Conservation (phyloP, 2,113 vertebrate genomes). For the Semicossyphus pulcher region DNA sequence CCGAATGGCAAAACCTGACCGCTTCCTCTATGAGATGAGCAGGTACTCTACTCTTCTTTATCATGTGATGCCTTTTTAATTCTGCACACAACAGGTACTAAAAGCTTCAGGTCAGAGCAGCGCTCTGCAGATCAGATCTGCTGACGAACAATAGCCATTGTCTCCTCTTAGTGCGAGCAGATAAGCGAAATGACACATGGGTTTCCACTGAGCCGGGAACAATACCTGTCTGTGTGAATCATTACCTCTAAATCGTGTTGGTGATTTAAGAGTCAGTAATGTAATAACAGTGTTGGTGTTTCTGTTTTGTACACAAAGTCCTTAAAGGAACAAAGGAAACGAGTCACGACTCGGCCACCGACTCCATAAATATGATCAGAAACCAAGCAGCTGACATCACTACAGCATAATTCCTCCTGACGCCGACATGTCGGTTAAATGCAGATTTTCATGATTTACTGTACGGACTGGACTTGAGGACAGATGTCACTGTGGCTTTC, state of each 20-base stretch:
- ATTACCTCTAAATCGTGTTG: constrained; percentile 25
- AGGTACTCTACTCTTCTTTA: constrained; percentile 80
- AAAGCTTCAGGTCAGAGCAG: constrained; percentile 1
- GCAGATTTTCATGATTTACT: constrained; percentile 9
- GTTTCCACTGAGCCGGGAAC: constrained; percentile 39
- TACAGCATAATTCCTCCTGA: background rate
- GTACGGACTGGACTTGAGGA: constrained; percentile 20
- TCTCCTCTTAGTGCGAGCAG: constrained; percentile 42
- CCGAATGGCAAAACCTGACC: constrained; percentile 97
- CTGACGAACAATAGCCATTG: constrained; percentile 56
- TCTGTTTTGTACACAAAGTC: constrained; percentile 31
- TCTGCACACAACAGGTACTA: background rate
- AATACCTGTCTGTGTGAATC: constrained; percentile 49
- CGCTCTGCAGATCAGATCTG: constrained; percentile 9
- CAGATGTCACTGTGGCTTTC: constrained; percentile 54
- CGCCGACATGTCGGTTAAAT: background rate
- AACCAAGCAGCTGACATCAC: background rate
- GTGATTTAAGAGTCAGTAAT: constrained; percentile 14
- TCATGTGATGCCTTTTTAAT: background rate
- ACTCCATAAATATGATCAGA: background rate
- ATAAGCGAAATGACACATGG: constrained; percentile 53
- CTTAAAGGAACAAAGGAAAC: constrained; percentile 6
- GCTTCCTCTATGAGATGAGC: constrained; percentile 99
- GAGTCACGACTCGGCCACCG: background rate
- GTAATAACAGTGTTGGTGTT: constrained; percentile 21